Evolutionary conservation across 2,797 vertebrate genomes (phyloP), one percentile per base, ranked within the genome.

Genomic region (Ambastaia sidthimunki): DNA sequence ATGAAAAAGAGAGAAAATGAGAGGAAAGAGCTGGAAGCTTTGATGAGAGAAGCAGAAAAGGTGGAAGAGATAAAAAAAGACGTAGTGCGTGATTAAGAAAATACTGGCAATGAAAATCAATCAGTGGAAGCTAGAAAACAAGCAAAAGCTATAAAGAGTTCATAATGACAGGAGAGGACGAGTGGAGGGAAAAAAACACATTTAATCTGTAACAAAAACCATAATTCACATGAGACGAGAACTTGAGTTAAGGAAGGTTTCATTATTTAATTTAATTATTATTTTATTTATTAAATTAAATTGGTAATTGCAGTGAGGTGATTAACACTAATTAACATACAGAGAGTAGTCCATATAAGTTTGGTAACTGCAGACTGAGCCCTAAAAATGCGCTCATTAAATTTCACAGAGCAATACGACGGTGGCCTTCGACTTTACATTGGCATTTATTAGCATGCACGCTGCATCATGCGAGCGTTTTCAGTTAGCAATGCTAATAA

Each of bases 161-260:
- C 4, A 31, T 37, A 18, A 76, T 55, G 28, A 23, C 59, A 52
- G 28, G 7, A 13, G 47, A 54, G 4, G 31, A 16, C 2, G 34
- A 41, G 48, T 37, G 5, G n/a, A 75, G 37, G 31, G 2, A 37
- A 48, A 41, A 7, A 23, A 34, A 66, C 19, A 19, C 25, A 12
- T 76, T 76, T 15, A 37, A 68, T 16, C 65, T 57, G 19, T 16
- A 57, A 59, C 3, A 3, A n/a, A 28, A 68, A 19, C 16, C 15
- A 54, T 67, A 16, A 67, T 67, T 67, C 62, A 67, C 31, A 37
- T 34, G 47, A 25, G 55, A 59, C 10, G 23, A 41, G 47, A 65
- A 65, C 9, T 52, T 15, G 67, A 57, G 50, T 37, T 9, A 60
- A 75, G 4, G 34, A 47, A n/a, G 50, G 50, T 55, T 25, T 23